These are phyloP conservation scores for Monarcha castaneiventris DNA, from an alignment of 2,113 vertebrate species.

Conservation along the genomic window DNA sequence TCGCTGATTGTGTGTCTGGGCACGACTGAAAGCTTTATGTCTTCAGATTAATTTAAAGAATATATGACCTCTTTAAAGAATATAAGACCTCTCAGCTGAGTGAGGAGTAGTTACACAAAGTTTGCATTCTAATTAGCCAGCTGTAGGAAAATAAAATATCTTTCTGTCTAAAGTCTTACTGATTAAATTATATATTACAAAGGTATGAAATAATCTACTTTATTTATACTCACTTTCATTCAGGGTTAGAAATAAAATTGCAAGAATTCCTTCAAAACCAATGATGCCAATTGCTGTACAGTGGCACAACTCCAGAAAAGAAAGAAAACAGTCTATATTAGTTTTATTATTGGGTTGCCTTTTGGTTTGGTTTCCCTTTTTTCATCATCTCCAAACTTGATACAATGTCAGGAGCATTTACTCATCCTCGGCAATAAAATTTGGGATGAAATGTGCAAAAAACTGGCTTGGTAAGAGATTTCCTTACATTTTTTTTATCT, in stretches of 20 bases:
- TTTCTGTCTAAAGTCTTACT: not conserved
- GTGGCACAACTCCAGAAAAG: not conserved
- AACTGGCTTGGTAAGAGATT: not conserved
- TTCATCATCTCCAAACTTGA: not conserved
- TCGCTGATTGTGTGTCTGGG: not conserved
- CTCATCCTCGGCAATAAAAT: not conserved
- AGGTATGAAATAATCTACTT: not conserved
- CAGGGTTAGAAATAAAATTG: not conserved
- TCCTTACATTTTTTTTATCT: not conserved
- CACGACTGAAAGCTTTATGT: not conserved
- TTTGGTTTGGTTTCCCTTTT: not conserved
- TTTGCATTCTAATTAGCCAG: not conserved
- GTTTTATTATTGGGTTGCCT: not conserved
- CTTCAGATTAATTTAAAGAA: not conserved
- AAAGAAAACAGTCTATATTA: not conserved
- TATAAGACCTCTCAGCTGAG: not conserved
- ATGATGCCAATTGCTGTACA: not conserved
- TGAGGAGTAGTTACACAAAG: not conserved
- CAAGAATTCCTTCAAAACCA: not conserved
- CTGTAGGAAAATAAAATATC: not conserved
- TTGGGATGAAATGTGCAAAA: not conserved
- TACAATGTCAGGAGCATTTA: not conserved
- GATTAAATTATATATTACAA: not conserved
- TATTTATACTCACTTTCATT: not conserved
- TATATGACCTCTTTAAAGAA: not conserved